These are phyloP conservation scores for Gila robusta DNA, from an alignment of 2,797 vertebrate species.

Conservation along the genomic window DNA sequence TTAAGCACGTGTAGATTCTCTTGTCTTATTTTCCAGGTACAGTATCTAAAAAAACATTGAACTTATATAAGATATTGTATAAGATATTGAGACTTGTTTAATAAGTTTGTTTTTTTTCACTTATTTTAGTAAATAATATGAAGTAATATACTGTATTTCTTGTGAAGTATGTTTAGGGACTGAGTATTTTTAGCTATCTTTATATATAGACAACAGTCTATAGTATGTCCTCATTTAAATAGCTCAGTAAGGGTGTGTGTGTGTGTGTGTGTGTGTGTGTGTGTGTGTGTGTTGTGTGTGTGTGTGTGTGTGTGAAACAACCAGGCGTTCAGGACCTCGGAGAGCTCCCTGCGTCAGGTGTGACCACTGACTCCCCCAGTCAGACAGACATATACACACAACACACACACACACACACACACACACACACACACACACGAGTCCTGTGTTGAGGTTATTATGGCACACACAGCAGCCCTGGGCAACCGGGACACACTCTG, in stretches of 20 bases:
- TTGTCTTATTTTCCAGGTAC: background rate
- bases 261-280: background rate
- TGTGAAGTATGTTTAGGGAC: background rate
- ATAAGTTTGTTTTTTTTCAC: background rate
- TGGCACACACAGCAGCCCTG: conserved; percentile 37
- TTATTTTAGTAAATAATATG: no score
- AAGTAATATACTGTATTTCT: background rate
- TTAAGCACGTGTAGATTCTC: background rate
- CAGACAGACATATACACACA: conserved; percentile 12
- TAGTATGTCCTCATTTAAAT: background rate
- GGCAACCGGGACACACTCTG: conserved; percentile 43
- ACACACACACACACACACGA: conserved; percentile 33
- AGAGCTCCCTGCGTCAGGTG: conserved; percentile 58
- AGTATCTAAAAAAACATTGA: background rate
- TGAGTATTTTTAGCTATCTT: background rate
- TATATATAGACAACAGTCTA: background rate
- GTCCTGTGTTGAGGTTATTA: conserved; percentile 48
- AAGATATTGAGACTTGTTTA: background rate
- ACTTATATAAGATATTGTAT: background rate
- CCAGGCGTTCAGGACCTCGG: conserved; percentile 58
- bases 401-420: conserved; percentile 33
- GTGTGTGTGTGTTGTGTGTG: background rate
- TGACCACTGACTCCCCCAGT: background rate
- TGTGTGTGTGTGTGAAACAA: conserved; percentile 1
- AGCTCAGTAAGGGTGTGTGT: background rate